Evolutionary conservation across 2,113 vertebrate genomes (phyloP).

Genomic region (Bostrychus sinensis): DNA sequence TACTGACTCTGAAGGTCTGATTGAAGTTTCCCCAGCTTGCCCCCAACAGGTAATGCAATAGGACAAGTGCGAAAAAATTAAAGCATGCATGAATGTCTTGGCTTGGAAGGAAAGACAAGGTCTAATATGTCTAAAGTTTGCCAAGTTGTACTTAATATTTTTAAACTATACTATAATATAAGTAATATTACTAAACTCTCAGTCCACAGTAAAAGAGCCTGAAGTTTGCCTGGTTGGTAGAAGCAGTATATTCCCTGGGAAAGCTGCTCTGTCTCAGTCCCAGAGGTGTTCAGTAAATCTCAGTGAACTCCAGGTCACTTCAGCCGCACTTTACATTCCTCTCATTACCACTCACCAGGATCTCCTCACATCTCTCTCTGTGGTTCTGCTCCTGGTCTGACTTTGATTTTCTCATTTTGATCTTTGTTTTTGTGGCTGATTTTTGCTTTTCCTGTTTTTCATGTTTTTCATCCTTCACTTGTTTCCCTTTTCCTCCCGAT

Average conservation of each 20-base stretch:
- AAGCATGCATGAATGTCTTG: too few species aligned
- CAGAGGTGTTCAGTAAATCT: conserved; percentile 11
- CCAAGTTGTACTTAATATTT: too few species aligned
- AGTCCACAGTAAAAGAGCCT: too few species aligned
- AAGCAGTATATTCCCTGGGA: conserved; percentile 13
- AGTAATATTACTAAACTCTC: too few species aligned
- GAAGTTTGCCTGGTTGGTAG: neutral
- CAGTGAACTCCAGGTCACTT: conserved; percentile 38
- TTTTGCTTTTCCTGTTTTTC: conserved; percentile 9
- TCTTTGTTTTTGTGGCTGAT: conserved; percentile 7
- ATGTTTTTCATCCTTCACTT: conserved; percentile 18
- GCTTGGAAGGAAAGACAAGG: too few species aligned
- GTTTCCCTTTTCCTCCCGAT: conserved; percentile 40
- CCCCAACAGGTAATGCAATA: too few species aligned
- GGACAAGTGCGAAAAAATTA: too few species aligned
- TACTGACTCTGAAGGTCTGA: too few species aligned
- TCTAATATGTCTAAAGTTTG: too few species aligned
- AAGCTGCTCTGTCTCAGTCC: neutral
- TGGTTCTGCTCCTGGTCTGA: neutral
- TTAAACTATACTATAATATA: too few species aligned
- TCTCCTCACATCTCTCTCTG: neutral
- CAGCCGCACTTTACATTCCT: conserved; percentile 21
- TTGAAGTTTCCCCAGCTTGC: too few species aligned
- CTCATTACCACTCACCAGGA: conserved; percentile 16
- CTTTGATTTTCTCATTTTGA: neutral